Conservation (phyloP, 1,140 invertebrate genomes). For the Meteorus sp. region DNA sequence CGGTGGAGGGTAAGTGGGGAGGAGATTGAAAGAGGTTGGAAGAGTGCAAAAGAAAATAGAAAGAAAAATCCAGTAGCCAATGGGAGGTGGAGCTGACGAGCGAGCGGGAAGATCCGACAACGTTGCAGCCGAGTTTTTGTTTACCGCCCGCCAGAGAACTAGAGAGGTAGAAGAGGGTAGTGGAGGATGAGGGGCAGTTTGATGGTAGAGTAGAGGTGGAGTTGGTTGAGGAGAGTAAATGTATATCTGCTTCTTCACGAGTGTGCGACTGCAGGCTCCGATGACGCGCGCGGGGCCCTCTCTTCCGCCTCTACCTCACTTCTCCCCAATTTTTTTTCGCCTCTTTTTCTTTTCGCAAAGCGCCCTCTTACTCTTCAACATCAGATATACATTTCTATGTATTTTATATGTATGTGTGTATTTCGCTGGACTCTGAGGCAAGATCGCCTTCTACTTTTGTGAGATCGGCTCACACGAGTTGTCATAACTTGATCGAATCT, state of each 20-base stretch:
- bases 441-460: too few species aligned
- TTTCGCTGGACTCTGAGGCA: too few species aligned
- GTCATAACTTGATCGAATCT: too few species aligned
- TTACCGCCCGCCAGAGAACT: constrained; percentile 36
- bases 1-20: background rate
- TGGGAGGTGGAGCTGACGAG: constrained; percentile 39
- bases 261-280: constrained; percentile 23
- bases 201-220: background rate
- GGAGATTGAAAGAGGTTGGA: constrained; percentile 24
- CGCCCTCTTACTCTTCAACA: too few species aligned
- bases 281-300: constrained; percentile 15
- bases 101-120: constrained; percentile 52
- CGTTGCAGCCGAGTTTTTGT: constrained; percentile 49
- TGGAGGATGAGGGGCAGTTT: too few species aligned
- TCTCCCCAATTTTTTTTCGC: too few species aligned
- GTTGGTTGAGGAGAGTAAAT: constrained; percentile 5
- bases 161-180: background rate
- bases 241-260: constrained; percentile 23
- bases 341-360: too few species aligned
- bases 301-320: background rate
- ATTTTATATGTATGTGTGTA: too few species aligned
- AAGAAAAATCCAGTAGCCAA: constrained; percentile 44
- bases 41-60: constrained; percentile 34
- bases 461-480: too few species aligned
- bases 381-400: too few species aligned